Evolutionary conservation across 1,140 invertebrate species (phyloP).

Genomic region (Zaprionus camerounensis): DNA sequence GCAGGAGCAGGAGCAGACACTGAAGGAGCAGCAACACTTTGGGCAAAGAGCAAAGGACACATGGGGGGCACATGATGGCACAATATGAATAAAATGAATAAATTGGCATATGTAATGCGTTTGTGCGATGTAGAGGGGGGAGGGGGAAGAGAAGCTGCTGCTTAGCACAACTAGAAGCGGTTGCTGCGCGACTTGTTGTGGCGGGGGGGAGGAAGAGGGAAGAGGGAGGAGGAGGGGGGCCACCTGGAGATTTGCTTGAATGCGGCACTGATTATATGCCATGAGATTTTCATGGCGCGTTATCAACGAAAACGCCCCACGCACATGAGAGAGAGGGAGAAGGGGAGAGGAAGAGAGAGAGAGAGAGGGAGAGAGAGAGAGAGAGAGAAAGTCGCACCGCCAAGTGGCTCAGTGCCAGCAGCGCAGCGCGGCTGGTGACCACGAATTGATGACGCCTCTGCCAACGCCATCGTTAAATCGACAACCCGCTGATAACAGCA

Average conservation of each 20-base stretch:
- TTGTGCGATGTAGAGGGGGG: slow-evolving; percentile 16
- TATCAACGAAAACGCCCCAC: slow-evolving; percentile 51
- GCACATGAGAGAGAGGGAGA: background rate
- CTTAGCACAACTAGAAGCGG: background rate
- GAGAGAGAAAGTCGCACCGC: background rate
- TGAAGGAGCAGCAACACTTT: background rate
- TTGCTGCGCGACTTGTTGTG: no score
- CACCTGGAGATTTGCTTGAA: slow-evolving; percentile 74
- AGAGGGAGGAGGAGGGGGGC: slow-evolving; percentile 7
- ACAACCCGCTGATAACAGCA: slow-evolving; percentile 19
- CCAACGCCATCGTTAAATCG: slow-evolving; percentile 7
- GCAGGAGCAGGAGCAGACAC: background rate
- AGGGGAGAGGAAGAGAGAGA: background rate
- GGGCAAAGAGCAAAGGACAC: slow-evolving; percentile 1
- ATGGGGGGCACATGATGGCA: slow-evolving; percentile 34
- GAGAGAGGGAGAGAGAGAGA: background rate
- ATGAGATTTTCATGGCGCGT: slow-evolving; percentile 62
- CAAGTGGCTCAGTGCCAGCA: slow-evolving; percentile 10
- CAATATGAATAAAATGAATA: slow-evolving; percentile 82
- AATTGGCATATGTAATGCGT: slow-evolving; percentile 80
- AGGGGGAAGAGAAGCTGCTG: background rate
- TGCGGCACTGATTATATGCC: slow-evolving; percentile 77
- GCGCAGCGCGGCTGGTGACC: slow-evolving; percentile 16
- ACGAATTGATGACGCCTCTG: slow-evolving; percentile 16
- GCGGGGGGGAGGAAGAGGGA: no score